Percentiles rank a stretch among this genome's conserved stretches.
Evolutionary conservation across 2,888 invertebrate species (phyloP).

Genomic region (Synergus gifuensis): DNA sequence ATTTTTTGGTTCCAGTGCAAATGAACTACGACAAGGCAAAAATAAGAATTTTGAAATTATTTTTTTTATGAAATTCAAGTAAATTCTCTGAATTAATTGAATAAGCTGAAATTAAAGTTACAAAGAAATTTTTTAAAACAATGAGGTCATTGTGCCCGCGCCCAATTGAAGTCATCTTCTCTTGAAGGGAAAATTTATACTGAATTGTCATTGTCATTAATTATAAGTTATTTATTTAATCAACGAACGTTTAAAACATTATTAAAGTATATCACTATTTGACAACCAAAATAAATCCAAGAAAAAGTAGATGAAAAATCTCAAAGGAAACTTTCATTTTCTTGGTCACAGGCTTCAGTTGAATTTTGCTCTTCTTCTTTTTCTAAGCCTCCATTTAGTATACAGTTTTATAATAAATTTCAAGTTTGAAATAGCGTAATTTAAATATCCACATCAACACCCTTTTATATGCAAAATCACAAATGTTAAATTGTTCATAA

Average conservation of each 20-base stretch:
- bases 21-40: no score
- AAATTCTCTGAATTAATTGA: no score
- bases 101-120: no score
- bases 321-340: not conserved
- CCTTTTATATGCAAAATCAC: not conserved
- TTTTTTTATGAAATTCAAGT: no score
- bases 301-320: not conserved
- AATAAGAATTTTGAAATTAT: no score
- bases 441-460: not conserved
- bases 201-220: not conserved
- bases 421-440: not conserved
- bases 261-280: not conserved
- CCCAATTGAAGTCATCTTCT: not conserved
- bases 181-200: not conserved
- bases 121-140: no score
- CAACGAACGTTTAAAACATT: not conserved
- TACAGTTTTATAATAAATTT: not conserved
- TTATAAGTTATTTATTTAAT: not conserved
- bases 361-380: not conserved
- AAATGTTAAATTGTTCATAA: not conserved
- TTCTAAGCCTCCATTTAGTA: not conserved
- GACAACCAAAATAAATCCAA: not conserved
- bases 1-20: no score
- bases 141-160: no score
- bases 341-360: not conserved